Evolutionary conservation across 2,888 invertebrate species (phyloP), one percentile per base, ranked within the genome.

Genomic region (Erpobdella octoculata): DNA sequence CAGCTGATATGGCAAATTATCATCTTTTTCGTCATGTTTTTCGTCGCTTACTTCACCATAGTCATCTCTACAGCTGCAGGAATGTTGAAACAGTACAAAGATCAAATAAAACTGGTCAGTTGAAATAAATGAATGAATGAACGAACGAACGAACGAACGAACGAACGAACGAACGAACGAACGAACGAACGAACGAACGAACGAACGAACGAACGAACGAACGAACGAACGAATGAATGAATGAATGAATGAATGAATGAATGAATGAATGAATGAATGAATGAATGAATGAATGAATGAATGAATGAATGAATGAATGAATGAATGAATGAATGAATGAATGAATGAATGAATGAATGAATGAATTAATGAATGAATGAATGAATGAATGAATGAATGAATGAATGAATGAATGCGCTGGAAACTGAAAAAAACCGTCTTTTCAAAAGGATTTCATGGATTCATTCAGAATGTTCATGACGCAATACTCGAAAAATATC

Each of bases 1-100:
- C 65, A 65, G 21, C 28, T 65, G n/a, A 37, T 6, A n/a, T 37
- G 36, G n/a, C 65, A 65, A 35, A 35, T 38, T 8, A 59, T 59
- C 15, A n/a, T 25, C 12, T 59, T 41, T n/a, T 41, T 41, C 46
- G 46, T 41, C 46, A n/a, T 41, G 12, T 41, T 41, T n/a, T 41
- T 41, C 46, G 46, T 41, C 46, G n/a, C n/a, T n/a, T 41, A 41
- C 46, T 41, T 41, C 46, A 12, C n/a, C 46, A 41, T 41, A 12
- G 46, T 41, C 46, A 41, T 41, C 46, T n/a, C n/a, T 15, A n/a
- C n/a, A 15, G 46, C 46, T n/a, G 46, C 12, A 12, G 46, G 12
- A 12, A 41, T 41, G 46, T 12, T 41, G 12, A 41, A 41, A 41
- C 12, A n/a, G 12, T 41, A 41, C 46, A 41, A 41, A n/a, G n/a